phyloP scores from a whole-genome alignment of 1,140 invertebrate genomes.

The Cepaea nemoralis region DNA sequence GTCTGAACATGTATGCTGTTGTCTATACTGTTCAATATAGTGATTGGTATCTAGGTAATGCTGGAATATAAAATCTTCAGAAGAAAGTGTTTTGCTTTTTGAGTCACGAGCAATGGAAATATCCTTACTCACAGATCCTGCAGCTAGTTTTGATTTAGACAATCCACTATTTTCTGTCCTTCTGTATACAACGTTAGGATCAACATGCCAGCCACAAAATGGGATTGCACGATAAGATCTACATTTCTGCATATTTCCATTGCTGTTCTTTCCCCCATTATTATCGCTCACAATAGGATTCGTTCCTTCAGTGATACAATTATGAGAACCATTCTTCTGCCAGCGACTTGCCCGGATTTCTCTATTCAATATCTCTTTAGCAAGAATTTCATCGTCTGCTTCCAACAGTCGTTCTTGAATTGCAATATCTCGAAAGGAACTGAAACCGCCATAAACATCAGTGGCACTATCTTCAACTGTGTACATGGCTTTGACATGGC shows the following conservation, averaged over 20 bases:
- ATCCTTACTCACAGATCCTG: background rate
- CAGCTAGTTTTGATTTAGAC: slow-evolving; percentile 20
- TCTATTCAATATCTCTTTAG: background rate
- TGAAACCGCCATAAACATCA: slow-evolving; percentile 27
- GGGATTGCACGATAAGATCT: background rate
- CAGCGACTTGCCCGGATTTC: background rate
- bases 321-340: background rate
- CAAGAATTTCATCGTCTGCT: slow-evolving; percentile 51
- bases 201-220: slow-evolving; percentile 54
- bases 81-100: background rate
- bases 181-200: slow-evolving; percentile 20
- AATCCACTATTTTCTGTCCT: background rate
- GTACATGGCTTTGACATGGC: background rate
- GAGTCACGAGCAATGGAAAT: background rate
- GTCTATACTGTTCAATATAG: slow-evolving; percentile 66
- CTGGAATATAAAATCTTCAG: slow-evolving; percentile 54
- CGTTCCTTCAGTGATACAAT: background rate
- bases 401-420: slow-evolving; percentile 59
- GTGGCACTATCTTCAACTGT: background rate
- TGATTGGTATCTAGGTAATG: slow-evolving; percentile 57
- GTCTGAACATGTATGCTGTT: slow-evolving; percentile 53
- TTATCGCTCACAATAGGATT: background rate
- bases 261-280: background rate
- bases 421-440: slow-evolving; percentile 55
- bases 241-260: background rate